phyloP scores from a whole-genome alignment of 1,140 invertebrate genomes.

The Phocides pigmalion region DNA sequence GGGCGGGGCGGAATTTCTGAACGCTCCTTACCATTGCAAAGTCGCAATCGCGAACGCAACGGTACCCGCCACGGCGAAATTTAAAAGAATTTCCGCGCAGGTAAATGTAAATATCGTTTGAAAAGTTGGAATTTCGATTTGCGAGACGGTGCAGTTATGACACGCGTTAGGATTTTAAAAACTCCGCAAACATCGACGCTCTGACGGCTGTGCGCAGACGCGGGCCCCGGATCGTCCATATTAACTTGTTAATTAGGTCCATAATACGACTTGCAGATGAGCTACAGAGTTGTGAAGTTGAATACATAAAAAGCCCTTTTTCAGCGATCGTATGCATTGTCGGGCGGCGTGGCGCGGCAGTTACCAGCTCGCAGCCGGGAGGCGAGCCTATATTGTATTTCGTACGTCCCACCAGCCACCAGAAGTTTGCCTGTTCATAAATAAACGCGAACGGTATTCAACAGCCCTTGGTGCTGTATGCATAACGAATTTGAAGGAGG shows the following conservation, averaged over 20 bases:
- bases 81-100: conserved; percentile 58
- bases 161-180: conserved; percentile 39
- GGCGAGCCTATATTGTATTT: conserved; percentile 86
- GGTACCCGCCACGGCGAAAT: conserved; percentile 50
- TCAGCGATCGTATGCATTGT: conserved; percentile 84
- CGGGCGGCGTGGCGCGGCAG: conserved; percentile 80
- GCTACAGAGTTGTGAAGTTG: conserved; percentile 86
- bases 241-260: conserved; percentile 95
- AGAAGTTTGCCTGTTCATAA: conserved; percentile 85
- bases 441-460: conserved; percentile 85
- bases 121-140: conserved; percentile 42
- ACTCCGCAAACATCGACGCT: conserved; percentile 31
- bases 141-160: conserved; percentile 30
- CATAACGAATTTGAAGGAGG: conserved; percentile 85
- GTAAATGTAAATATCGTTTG: conserved; percentile 55
- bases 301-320: conserved; percentile 85
- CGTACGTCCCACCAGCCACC: conserved; percentile 84
- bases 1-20: conserved; percentile 82
- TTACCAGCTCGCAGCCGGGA: conserved; percentile 78
- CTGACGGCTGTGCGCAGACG: conserved; percentile 67
- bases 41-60: conserved; percentile 69
- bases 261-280: conserved; percentile 96
- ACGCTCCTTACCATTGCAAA: conserved; percentile 85
- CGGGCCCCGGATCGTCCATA: conserved; percentile 86
- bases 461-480: conserved; percentile 85